Conservation (phyloP, 2,888 invertebrate genomes). For the Hoplodrina ambigua region DNA sequence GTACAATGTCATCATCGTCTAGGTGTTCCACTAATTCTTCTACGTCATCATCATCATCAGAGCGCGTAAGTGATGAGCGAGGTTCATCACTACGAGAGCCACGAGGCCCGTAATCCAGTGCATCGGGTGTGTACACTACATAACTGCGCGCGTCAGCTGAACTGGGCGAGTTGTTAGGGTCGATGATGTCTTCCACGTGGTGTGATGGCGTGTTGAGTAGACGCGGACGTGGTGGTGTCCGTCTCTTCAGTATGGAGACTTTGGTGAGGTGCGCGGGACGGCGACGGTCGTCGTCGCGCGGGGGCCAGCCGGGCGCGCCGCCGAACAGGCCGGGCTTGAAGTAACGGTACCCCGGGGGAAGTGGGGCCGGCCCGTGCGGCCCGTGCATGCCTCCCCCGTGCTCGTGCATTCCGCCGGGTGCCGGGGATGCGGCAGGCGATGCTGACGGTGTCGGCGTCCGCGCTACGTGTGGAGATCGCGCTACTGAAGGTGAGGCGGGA, state of each 20-base stretch:
- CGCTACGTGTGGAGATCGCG: slow-evolving; percentile 90
- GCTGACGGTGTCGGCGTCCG: slow-evolving; percentile 84
- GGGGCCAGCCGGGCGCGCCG: slow-evolving; percentile 92
- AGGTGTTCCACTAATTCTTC: slow-evolving; percentile 80
- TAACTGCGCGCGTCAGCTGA: slow-evolving; percentile 90
- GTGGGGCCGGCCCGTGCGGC: slow-evolving; percentile 85
- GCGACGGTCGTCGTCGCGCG: slow-evolving; percentile 81
- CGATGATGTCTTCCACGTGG: slow-evolving; percentile 84
- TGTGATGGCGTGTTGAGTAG: slow-evolving; percentile 77
- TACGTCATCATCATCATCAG: slow-evolving; percentile 80
- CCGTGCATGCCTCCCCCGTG: slow-evolving; percentile 74
- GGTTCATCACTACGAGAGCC: slow-evolving; percentile 83
- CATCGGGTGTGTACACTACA: slow-evolving; percentile 91
- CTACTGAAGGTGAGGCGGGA: slow-evolving; percentile 90
- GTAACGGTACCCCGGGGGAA: slow-evolving; percentile 91
- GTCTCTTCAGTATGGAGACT: slow-evolving; percentile 91
- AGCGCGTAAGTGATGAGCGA: slow-evolving; percentile 76
- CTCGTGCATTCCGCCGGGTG: slow-evolving; percentile 68
- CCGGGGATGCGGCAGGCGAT: slow-evolving; percentile 85
- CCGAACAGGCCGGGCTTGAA: slow-evolving; percentile 92
- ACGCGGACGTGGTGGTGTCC: slow-evolving; percentile 90
- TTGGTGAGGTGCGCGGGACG: slow-evolving; percentile 84
- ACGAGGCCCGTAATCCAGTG: slow-evolving; percentile 86
- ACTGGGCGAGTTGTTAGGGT: slow-evolving; percentile 67
- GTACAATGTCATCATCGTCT: slow-evolving; percentile 91